Conservation (phyloP, 2,888 invertebrate species). For the Nephrotoma appendiculata region DNA sequence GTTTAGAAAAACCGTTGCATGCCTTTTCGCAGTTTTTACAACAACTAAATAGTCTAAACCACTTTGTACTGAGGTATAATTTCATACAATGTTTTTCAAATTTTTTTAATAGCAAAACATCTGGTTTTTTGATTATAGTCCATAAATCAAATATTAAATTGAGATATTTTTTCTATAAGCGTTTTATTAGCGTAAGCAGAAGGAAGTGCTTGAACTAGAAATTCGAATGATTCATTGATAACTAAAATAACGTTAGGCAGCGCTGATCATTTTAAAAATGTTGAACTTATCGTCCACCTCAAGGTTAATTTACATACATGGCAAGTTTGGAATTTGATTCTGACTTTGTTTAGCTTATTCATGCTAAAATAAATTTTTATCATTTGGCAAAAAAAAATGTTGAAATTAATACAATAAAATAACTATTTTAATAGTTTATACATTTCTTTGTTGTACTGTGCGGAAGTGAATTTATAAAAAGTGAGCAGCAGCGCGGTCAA, state of each 20-base stretch:
- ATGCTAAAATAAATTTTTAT: background rate
- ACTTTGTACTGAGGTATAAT: background rate
- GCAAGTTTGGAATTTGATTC: background rate
- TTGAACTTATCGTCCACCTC: background rate
- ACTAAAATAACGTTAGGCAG: background rate
- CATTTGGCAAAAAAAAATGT: background rate
- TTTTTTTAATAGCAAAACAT: background rate
- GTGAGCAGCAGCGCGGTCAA: background rate
- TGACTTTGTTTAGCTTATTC: background rate
- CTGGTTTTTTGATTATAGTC: background rate
- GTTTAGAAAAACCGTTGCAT: background rate
- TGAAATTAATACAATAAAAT: background rate
- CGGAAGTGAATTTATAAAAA: background rate
- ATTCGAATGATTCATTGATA: background rate
- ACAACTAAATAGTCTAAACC: background rate
- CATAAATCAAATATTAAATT: background rate
- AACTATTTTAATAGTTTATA: background rate
- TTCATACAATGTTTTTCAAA: background rate
- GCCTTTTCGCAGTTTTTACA: background rate
- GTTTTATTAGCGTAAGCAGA: background rate
- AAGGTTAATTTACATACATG: background rate
- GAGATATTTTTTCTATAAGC: background rate
- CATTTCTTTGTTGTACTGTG: background rate
- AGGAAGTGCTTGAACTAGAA: background rate
- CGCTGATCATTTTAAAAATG: background rate